Conservation (phyloP, 2,113 vertebrate genomes). For the Psilopsiagon aymara region DNA sequence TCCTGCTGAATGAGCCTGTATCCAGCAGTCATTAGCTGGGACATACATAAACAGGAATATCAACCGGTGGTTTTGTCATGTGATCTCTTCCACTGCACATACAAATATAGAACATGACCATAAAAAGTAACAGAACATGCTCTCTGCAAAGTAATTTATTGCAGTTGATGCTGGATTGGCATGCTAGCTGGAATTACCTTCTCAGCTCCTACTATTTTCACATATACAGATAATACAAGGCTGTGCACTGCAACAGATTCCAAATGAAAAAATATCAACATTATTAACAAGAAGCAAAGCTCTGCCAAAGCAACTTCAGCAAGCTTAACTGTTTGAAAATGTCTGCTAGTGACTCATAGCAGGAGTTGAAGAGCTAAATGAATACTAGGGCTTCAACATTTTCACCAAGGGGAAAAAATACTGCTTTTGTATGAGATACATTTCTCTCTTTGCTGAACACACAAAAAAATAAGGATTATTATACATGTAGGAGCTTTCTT, state of each 20-base stretch:
- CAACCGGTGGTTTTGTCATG: constrained; percentile 76
- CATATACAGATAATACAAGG: constrained; percentile 52
- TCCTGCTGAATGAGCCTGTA: constrained; percentile 21
- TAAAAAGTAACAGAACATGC: constrained; percentile 95
- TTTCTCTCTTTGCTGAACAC: constrained; percentile 37
- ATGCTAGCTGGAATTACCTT: constrained; percentile 81
- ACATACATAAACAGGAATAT: constrained; percentile 73
- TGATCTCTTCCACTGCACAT: constrained; percentile 75
- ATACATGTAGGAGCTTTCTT: constrained; percentile 50
- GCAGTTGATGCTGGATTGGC: constrained; percentile 71
- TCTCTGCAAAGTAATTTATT: constrained; percentile 80
- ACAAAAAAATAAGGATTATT: background rate
- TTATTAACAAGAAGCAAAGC: constrained; percentile 5
- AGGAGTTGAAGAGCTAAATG: background rate
- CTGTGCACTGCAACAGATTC: background rate
- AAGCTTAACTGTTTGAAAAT: background rate
- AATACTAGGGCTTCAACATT: background rate
- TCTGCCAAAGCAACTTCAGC: background rate
- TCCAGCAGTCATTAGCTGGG: constrained; percentile 51
- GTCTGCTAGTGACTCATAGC: background rate
- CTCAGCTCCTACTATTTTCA: constrained; percentile 62
- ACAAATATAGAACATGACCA: constrained; percentile 99
- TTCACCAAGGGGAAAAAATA: background rate
- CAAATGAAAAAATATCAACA: background rate
- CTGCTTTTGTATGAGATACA: background rate